Evolutionary conservation across 2,888 invertebrate genomes (phyloP), one percentile per base, ranked within the genome.

Genomic region (Scrobipalpa costella): DNA sequence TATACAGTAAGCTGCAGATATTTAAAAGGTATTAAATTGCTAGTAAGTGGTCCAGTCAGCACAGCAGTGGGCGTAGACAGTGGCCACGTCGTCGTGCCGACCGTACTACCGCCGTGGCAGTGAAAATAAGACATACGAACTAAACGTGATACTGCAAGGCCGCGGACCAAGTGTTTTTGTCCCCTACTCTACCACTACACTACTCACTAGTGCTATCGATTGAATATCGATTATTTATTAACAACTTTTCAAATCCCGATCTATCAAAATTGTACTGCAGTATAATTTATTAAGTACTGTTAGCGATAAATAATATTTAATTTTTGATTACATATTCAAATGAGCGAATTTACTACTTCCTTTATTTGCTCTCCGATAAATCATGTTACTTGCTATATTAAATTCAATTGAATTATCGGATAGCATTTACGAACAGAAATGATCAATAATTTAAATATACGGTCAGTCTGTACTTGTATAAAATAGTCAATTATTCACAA

Each of bases 21-120:
- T 3, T 27, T 2, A 27, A 27, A 27, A 27, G n/a, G n/a, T 27
- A 27, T 27, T 2, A 27, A 3, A 27, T 27, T 27, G 27, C 27
- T 2, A 27, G 27, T 36, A 7, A 36, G 36, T 36, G 9, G 40
- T 13, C 11, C 13, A 13, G 5, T 40, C 13, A 40, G 11, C 11
- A n/a, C n/a, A n/a, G 15, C 5, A n/a, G 44, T 44, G 44, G 44
- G 44, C 44, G 44, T n/a, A 9, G 9, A 44, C 44, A 44, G 15
- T 5, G 27, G 27, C 27, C 27, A 27, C 27, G 2, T 3, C 27
- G 27, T 27, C 27, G 27, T 27, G 27, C 5, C 27, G 27, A 27
- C 5, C 27, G 27, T 3, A 27, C 27, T 27, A 27, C 27, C 27
- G 15, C 71, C 76, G 73, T 78, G 79, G 72, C 79, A 81, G 75